phyloP scores from a whole-genome alignment of 1,140 invertebrate species.

The Anadara kagoshimensis region DNA sequence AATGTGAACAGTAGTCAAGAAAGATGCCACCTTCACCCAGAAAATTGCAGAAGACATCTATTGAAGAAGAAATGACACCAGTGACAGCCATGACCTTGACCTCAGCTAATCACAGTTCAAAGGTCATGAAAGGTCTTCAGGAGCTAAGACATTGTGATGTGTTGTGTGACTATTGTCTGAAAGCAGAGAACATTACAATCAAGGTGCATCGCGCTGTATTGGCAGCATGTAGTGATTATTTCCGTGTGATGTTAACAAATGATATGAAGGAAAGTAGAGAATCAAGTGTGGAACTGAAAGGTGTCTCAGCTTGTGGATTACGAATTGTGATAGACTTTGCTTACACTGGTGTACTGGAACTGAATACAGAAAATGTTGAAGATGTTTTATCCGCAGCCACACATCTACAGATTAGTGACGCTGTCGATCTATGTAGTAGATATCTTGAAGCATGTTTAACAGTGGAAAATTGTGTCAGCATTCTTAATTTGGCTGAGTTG shows the following conservation, averaged over 20 bases:
- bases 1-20: neutral
- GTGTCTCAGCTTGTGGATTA: slow-evolving; percentile 66
- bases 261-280: slow-evolving; percentile 68
- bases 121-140: slow-evolving; percentile 61
- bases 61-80: too few species aligned
- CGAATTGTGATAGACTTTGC: slow-evolving; percentile 64
- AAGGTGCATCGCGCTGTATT: slow-evolving; percentile 67
- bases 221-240: slow-evolving; percentile 77
- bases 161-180: slow-evolving; percentile 64
- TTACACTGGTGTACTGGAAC: slow-evolving; percentile 63
- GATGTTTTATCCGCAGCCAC: slow-evolving; percentile 69
- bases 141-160: slow-evolving; percentile 56
- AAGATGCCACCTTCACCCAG: slow-evolving; percentile 52
- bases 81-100: too few species aligned
- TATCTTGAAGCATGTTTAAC: slow-evolving; percentile 67
- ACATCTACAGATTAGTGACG: slow-evolving; percentile 70
- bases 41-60: too few species aligned
- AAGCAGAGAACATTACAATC: slow-evolving; percentile 57
- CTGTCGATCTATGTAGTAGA: slow-evolving; percentile 70
- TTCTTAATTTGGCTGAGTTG: slow-evolving; percentile 70
- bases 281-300: slow-evolving; percentile 64
- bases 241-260: slow-evolving; percentile 77
- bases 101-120: slow-evolving; percentile 62
- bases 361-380: slow-evolving; percentile 69
- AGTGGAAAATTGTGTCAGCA: slow-evolving; percentile 70